phyloP scores from a whole-genome alignment of 92 coral and sea anemone species.

The Phenganax marumi region DNA sequence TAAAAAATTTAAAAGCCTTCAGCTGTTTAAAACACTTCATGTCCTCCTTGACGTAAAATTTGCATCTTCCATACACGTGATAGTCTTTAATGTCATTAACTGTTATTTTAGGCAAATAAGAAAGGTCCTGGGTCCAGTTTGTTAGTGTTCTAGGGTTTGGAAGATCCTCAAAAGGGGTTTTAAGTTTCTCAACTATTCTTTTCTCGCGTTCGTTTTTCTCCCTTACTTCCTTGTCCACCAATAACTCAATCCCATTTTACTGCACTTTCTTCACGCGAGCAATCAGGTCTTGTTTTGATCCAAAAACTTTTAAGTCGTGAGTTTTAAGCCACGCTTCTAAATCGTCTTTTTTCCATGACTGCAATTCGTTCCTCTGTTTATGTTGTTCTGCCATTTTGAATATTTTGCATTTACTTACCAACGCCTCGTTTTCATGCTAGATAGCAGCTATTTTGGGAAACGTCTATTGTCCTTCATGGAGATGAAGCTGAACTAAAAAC shows the following conservation, averaged over 20 bases:
- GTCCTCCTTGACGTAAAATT: conserved; percentile 38
- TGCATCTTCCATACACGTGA: conserved; percentile 36
- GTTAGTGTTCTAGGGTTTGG: conserved; percentile 33
- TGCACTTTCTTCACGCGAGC: conserved; percentile 10
- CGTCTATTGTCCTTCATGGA: not conserved
- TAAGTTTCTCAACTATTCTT: conserved; percentile 35
- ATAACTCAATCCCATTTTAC: not conserved
- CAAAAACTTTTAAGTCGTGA: conserved; percentile 2
- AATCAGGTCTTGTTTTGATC: conserved; percentile 20
- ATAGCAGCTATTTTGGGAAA: not conserved
- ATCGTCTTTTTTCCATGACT: conserved; percentile 3
- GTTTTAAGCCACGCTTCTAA: conserved; percentile 20
- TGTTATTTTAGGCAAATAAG: conserved; percentile 22
- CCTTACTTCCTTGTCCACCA: not conserved
- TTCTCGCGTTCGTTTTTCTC: conserved; percentile 14
- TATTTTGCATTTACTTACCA: conserved; percentile 12
- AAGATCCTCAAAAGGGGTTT: conserved; percentile 30
- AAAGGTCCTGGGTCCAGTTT: conserved; percentile 38
- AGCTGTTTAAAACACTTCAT: conserved; percentile 45
- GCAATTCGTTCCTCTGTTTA: not conserved
- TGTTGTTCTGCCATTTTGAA: conserved; percentile 25
- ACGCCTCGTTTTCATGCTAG: not conserved
- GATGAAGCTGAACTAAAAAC: too few relatives aligned
- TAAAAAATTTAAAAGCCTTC: conserved; percentile 40
- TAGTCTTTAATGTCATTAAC: conserved; percentile 34